Percentiles rank a stretch among this genome's conserved stretches.
Evolutionary conservation across 2,888 invertebrate species (phyloP).

Genomic region (Chrysotoxum bicinctum): DNA sequence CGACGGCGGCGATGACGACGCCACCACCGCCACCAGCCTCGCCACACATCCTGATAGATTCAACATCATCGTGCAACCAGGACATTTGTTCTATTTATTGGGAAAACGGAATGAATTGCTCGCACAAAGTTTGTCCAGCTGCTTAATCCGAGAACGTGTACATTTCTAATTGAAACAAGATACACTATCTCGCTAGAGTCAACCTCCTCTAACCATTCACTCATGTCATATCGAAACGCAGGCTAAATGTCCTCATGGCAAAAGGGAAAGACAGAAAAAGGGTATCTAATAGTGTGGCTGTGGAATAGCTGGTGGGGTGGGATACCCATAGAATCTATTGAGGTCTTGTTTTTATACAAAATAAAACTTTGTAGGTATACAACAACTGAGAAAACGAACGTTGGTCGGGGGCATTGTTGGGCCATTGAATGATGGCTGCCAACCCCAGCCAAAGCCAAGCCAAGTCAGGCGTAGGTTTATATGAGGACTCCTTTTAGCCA

Average conservation of each 20-base stretch:
- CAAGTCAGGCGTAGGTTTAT: constrained; percentile 14
- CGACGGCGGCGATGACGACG: too few relatives aligned
- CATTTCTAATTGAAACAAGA: constrained; percentile 71
- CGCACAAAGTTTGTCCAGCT: constrained; percentile 43
- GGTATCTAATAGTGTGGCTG: neutral
- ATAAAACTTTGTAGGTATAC: constrained; percentile 10
- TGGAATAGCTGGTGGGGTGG: neutral
- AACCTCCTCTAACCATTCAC: constrained; percentile 39
- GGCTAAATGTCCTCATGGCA: neutral
- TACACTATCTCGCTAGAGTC: constrained; percentile 63
- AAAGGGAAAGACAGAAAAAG: neutral
- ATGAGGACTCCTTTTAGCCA: constrained; percentile 14
- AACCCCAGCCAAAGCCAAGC: neutral
- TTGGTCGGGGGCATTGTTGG: neutral
- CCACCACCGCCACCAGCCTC: neutral
- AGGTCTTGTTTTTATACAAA: constrained; percentile 4
- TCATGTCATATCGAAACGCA: constrained; percentile 2
- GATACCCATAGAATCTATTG: neutral
- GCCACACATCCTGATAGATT: neutral
- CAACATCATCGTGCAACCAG: neutral
- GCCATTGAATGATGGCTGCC: neutral
- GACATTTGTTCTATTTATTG: constrained; percentile 20
- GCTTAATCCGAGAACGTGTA: constrained; percentile 67
- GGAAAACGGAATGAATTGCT: constrained; percentile 29
- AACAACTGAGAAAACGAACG: neutral